These are phyloP conservation scores for Schizopygopsis pylzovi DNA, from an alignment of 2,797 vertebrate species.

Conservation along the genomic window DNA sequence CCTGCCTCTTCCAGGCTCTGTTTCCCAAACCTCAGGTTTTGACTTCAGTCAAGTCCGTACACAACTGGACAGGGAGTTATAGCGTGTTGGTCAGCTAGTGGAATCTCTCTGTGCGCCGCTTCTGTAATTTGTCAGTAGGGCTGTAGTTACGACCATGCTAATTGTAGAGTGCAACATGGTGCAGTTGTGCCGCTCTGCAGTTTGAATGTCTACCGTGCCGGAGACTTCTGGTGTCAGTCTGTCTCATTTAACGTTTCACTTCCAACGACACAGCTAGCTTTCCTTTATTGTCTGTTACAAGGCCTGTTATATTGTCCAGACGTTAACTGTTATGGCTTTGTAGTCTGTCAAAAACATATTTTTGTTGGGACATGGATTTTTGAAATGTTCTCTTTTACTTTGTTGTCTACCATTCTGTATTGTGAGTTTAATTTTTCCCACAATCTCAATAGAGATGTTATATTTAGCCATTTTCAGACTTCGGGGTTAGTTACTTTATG, in stretches of 20 bases:
- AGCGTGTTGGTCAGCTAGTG: conserved; percentile 64
- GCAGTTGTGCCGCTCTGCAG: conserved; percentile 73
- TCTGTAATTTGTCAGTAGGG: conserved; percentile 80
- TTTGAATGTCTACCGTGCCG: conserved; percentile 70
- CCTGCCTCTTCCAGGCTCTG: neutral
- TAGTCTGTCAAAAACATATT: neutral
- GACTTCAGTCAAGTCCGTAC: conserved; percentile 31
- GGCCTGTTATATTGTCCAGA: conserved; percentile 24
- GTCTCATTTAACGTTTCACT: conserved; percentile 48
- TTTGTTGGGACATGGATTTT: conserved; percentile 7
- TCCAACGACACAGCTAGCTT: conserved; percentile 24
- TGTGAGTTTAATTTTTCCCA: conserved; percentile 15
- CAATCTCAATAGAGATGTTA: conserved; percentile 1
- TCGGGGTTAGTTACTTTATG: neutral
- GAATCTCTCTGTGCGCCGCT: conserved; percentile 70
- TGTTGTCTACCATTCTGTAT: neutral
- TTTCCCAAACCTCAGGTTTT: conserved; percentile 45
- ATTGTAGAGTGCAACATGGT: conserved; percentile 77
- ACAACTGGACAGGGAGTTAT: conserved; percentile 49
- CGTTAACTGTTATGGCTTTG: conserved; percentile 26
- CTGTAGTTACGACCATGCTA: conserved; percentile 81
- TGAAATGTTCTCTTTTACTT: neutral
- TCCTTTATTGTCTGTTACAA: conserved; percentile 41
- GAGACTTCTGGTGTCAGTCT: conserved; percentile 63
- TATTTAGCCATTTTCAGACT: conserved; percentile 27